Percentiles rank a stretch among this genome's conserved stretches.
phyloP scores from a whole-genome alignment of 2,113 vertebrate genomes.

The Cyprinodon variegatus region DNA sequence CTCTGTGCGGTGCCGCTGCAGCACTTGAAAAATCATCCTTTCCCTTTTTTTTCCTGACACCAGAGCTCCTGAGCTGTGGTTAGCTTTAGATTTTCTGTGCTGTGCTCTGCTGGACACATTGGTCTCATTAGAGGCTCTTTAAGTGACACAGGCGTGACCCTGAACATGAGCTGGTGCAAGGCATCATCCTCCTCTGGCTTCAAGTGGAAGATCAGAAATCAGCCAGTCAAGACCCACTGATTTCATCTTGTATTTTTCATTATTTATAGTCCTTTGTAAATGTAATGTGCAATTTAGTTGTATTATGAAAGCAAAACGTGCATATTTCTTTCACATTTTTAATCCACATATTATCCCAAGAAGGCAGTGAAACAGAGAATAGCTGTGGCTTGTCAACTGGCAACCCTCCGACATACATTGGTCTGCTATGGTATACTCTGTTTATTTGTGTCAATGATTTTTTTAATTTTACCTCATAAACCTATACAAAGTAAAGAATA shows the following conservation, averaged over 20 bases:
- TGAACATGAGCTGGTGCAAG: conserved; percentile 62
- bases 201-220: conserved; percentile 61
- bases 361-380: conserved; percentile 19
- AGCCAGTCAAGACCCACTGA: conserved; percentile 44
- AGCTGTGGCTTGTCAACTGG: not conserved
- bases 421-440: too few species aligned
- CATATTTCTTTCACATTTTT: conserved; percentile 32
- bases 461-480: not conserved
- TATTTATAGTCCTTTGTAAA: not conserved
- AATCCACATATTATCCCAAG: conserved; percentile 27
- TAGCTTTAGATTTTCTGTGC: conserved; percentile 34
- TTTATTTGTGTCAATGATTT: too few species aligned
- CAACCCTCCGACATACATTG: not conserved
- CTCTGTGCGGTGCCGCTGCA: conserved; percentile 3
- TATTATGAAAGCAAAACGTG: conserved; percentile 44
- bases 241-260: conserved; percentile 51
- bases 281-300: conserved; percentile 11
- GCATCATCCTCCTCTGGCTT: conserved; percentile 47
- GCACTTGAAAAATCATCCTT: conserved; percentile 7
- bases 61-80: conserved; percentile 20
- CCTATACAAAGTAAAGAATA: not conserved
- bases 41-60: conserved; percentile 3
- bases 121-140: conserved; percentile 64
- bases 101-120: conserved; percentile 37
- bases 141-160: conserved; percentile 63